Conservation (phyloP, 64 coral and sea anemone genomes). For the Actinia tenebrosa region DNA sequence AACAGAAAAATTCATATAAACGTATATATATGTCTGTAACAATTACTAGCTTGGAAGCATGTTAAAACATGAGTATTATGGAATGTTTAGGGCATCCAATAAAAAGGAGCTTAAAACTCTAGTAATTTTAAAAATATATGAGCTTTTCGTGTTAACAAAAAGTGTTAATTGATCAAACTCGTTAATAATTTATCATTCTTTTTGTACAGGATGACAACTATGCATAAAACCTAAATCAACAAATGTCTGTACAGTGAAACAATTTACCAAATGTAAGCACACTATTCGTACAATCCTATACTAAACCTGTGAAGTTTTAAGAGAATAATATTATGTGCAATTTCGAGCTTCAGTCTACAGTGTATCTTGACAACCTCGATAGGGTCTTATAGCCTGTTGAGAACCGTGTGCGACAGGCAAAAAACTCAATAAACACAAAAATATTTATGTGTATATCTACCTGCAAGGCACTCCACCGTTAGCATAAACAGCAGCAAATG, state of each 20-base stretch:
- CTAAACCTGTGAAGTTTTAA: too few relatives aligned
- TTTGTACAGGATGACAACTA: not conserved
- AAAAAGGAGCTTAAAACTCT: not conserved
- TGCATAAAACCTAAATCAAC: too few relatives aligned
- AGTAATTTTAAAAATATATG: not conserved
- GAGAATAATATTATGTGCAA: too few relatives aligned
- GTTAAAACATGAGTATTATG: too few relatives aligned
- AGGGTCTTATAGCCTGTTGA: not conserved
- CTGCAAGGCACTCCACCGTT: slow-evolving; percentile 93
- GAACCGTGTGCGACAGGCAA: not conserved
- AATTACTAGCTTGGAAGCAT: too few relatives aligned
- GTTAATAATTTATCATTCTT: not conserved
- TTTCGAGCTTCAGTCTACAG: not conserved
- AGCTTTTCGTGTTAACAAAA: not conserved
- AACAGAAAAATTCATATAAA: not conserved
- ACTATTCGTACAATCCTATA: too few relatives aligned
- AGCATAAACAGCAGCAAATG: slow-evolving; percentile 90
- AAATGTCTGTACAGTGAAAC: too few relatives aligned
- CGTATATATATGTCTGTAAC: not conserved
- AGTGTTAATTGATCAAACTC: not conserved
- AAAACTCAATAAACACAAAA: not conserved
- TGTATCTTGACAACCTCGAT: not conserved
- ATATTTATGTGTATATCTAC: not conserved
- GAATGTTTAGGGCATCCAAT: too few relatives aligned
- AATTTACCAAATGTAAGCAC: too few relatives aligned